Base-by-base conservation (phyloP, 2,888 invertebrate species). In the Cyrtodaria siliqua region DNA sequence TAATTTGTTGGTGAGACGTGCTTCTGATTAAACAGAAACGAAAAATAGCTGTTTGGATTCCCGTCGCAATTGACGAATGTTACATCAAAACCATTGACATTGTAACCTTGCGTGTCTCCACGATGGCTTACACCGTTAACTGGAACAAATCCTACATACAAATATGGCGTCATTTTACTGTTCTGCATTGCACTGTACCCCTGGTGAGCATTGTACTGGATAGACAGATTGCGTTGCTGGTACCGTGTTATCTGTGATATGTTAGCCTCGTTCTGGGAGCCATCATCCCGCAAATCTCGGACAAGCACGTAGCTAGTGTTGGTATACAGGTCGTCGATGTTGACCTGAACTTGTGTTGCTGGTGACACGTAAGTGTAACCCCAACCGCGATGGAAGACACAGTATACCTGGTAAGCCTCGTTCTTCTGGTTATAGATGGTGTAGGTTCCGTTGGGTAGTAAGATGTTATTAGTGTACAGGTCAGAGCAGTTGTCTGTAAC, bases 341-440 rank as follows among this genome's bases (percentile, higher is more conserved):
- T 71, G 18, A 84, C 72, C 12, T 61, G 52, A 3, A 78, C 78
- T 14, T 47, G 55, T 0, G 77, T 70, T 1, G 50, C 40, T 2
- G 70, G 78, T 8, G 68, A 68, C 14, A 84, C 50, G 52, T 75
- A 84, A 8, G 84, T 79, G 42, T 84, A 84, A 6, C 84, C 84
- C 56, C 73, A 84, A 9, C 70, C 69, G n/a, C 57, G 18, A 29
- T 79, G 67, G 40, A 84, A 78, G 20, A 75, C 79, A 49, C 84
- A 84, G 60, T 79, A 84, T 4, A 84, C 82, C 8, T 74, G 59
- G 49, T 63, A 81, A 1, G 64, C 23, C 53, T 83, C 67, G 9
- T 72, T 38, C 24, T 83, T 63, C 24, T 56, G 53, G 59, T 83
- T 83, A 49, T 72, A 70, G 4, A 83, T 70, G 20, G 50, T 61